Conservation (phyloP, 2,113 vertebrate species). For the Leiothrix lutea region DNA sequence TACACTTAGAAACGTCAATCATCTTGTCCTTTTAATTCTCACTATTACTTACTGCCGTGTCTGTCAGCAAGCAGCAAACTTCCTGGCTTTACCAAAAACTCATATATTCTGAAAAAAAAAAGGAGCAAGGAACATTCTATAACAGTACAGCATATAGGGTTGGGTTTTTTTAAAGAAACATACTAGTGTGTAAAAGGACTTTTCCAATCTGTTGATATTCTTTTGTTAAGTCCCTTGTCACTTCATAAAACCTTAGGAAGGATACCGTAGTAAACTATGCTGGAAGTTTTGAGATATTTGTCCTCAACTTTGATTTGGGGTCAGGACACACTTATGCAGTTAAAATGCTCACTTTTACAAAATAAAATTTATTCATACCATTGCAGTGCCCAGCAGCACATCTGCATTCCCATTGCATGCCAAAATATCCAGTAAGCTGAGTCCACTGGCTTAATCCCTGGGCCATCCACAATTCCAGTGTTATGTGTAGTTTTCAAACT, state of each 20-base stretch:
- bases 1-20: slow-evolving; percentile 17
- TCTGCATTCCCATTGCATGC: background rate
- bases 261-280: background rate
- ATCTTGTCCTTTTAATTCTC: slow-evolving; percentile 11
- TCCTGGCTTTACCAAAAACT: background rate
- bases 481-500: background rate
- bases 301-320: background rate
- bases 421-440: background rate
- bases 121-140: background rate
- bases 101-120: background rate
- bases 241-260: background rate
- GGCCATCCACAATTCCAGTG: background rate
- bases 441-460: background rate
- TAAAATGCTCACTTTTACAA: background rate
- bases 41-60: background rate
- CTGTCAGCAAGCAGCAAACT: background rate
- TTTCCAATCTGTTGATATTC: background rate
- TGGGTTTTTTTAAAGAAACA: background rate
- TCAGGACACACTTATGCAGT: background rate
- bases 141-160: background rate
- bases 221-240: background rate
- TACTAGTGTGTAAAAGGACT: background rate
- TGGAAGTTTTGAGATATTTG: background rate
- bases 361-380: background rate
- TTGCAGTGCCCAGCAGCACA: background rate